Percentiles rank a stretch among this genome's conserved stretches.
Evolutionary conservation across 2,113 vertebrate genomes (phyloP).

Genomic region (Vimba vimba): DNA sequence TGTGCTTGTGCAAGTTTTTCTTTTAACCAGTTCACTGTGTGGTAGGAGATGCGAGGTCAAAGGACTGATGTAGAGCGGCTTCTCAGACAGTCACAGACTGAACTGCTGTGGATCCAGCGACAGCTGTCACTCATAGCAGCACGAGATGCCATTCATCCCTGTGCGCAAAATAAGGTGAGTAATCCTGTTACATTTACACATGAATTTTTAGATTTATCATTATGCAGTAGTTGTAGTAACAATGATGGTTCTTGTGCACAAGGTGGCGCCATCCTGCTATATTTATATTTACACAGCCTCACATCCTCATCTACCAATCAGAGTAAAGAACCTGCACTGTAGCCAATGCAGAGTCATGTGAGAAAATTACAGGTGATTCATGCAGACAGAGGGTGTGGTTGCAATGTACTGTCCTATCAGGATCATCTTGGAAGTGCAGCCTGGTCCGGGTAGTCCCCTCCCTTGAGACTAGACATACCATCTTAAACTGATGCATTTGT

Average conservation of each 20-base stretch:
- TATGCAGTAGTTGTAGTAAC: background rate
- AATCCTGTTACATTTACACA: background rate
- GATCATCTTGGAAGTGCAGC: slow-evolving; percentile 49
- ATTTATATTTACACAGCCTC: slow-evolving; percentile 18
- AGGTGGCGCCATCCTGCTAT: slow-evolving; percentile 44
- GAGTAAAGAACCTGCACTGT: slow-evolving; percentile 28
- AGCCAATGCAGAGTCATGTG: slow-evolving; percentile 47
- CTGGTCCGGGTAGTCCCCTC: background rate
- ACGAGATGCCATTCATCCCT: slow-evolving; percentile 63
- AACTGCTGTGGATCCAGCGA: slow-evolving; percentile 80
- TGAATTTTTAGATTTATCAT: background rate
- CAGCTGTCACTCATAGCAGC: slow-evolving; percentile 71
- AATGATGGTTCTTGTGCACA: slow-evolving; percentile 19
- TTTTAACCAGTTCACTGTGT: background rate
- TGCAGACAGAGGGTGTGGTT: slow-evolving; percentile 59
- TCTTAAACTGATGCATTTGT: slow-evolving; percentile 58
- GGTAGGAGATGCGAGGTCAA: slow-evolving; percentile 68
- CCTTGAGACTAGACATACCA: slow-evolving; percentile 43
- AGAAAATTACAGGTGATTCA: slow-evolving; percentile 43
- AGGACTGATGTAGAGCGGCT: slow-evolving; percentile 67
- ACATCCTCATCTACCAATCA: slow-evolving; percentile 26
- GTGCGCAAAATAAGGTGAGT: slow-evolving; percentile 73
- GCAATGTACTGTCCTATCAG: slow-evolving; percentile 59
- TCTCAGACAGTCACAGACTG: slow-evolving; percentile 75
- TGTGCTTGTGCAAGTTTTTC: background rate